Conservation (phyloP, 1,140 invertebrate genomes). For the Zaprionus lachaisei region DNA sequence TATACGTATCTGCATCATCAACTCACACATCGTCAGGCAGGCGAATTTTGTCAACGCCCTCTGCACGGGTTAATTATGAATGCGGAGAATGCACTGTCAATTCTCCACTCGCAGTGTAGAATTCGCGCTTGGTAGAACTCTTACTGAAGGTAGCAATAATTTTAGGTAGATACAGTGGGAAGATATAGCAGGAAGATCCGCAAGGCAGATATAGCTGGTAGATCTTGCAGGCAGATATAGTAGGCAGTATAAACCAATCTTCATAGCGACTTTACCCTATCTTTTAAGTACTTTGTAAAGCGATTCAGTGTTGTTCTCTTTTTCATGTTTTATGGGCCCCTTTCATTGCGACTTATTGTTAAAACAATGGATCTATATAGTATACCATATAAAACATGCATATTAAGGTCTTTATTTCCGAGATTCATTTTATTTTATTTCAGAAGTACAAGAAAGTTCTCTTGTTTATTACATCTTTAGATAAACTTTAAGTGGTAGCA, state of each 20-base stretch:
- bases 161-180: not conserved
- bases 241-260: not conserved
- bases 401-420: not conserved
- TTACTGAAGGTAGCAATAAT: not conserved
- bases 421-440: not conserved
- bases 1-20: constrained; percentile 8
- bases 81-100: constrained; percentile 36
- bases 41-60: constrained; percentile 30
- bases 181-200: not conserved
- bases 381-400: not conserved
- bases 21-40: constrained; percentile 26
- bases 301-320: no score
- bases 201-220: not conserved
- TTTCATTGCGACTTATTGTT: not conserved
- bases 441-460: not conserved
- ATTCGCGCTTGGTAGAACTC: no score
- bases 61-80: constrained; percentile 57
- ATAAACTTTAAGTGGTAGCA: no score
- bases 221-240: not conserved
- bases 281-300: no score
- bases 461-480: no score
- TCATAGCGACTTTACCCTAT: no score
- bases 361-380: not conserved
- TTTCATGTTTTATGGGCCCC: not conserved
- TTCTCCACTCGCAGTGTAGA: not conserved